Evolutionary conservation across 2,113 vertebrate genomes (phyloP).

Genomic region (Panthera leo): DNA sequence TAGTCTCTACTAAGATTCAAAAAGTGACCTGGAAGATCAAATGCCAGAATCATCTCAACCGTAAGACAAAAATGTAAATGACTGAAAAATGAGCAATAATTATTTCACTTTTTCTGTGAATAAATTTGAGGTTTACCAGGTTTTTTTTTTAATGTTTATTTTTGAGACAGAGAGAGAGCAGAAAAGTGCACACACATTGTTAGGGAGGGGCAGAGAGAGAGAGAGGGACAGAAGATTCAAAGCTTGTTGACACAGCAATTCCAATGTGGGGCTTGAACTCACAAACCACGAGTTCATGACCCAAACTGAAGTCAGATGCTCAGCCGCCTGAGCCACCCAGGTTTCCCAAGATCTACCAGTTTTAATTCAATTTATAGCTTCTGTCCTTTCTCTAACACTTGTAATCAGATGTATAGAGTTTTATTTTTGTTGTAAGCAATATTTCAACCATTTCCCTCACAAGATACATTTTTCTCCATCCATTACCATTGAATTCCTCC

Average conservation of each 20-base stretch:
- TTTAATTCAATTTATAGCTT: neutral
- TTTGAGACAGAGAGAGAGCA: no score
- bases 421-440: neutral
- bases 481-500: neutral
- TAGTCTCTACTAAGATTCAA: neutral
- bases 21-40: neutral
- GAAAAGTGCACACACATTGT: no score
- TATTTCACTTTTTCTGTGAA: neutral
- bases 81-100: neutral
- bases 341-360: no score
- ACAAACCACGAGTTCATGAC: no score
- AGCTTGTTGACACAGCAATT: no score
- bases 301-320: no score
- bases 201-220: no score
- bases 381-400: neutral
- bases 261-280: no score
- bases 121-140: neutral
- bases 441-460: neutral
- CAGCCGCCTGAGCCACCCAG: no score
- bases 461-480: neutral
- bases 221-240: no score
- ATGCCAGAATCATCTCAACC: neutral
- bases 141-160: neutral
- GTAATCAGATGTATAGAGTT: neutral
- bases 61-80: neutral